These are phyloP conservation scores for Xiphorhynchus elegans DNA, from an alignment of 2,113 vertebrate genomes.

Conservation along the genomic window DNA sequence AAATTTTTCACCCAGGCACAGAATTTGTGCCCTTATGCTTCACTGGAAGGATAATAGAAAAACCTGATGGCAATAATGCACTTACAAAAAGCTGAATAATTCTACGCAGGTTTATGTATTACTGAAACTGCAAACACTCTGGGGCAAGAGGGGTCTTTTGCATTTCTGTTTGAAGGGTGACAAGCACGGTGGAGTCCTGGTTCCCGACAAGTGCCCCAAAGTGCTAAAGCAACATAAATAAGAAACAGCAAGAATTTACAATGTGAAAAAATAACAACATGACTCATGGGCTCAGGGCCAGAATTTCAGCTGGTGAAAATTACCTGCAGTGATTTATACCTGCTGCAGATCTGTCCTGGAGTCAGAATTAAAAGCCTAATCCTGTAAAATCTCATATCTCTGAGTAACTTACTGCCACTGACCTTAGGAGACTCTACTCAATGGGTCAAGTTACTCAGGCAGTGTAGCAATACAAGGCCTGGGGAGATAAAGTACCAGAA, in stretches of 20 bases:
- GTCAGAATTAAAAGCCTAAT: slow-evolving; percentile 4
- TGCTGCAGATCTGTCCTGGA: slow-evolving; percentile 33
- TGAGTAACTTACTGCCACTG: slow-evolving; percentile 21
- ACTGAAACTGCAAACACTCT: not conserved
- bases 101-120: not conserved
- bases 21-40: not conserved
- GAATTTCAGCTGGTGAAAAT: slow-evolving; percentile 66
- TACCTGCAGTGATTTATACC: slow-evolving; percentile 65
- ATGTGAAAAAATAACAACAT: slow-evolving; percentile 64
- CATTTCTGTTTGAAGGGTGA: not conserved
- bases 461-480: not conserved
- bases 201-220: slow-evolving; percentile 5
- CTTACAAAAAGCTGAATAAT: not conserved
- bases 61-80: not conserved
- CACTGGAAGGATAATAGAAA: not conserved
- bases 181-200: not conserved
- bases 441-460: not conserved
- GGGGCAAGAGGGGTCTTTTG: not conserved
- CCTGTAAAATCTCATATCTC: not conserved
- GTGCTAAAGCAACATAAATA: slow-evolving; percentile 52
- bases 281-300: slow-evolving; percentile 29
- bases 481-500: not conserved
- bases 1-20: not conserved
- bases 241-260: slow-evolving; percentile 63
- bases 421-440: not conserved